A percentile compares a stretch with the other conserved stretches of the same genome.
Conservation (phyloP, 2,113 vertebrate genomes). For the Mormyrus lacerda region DNA sequence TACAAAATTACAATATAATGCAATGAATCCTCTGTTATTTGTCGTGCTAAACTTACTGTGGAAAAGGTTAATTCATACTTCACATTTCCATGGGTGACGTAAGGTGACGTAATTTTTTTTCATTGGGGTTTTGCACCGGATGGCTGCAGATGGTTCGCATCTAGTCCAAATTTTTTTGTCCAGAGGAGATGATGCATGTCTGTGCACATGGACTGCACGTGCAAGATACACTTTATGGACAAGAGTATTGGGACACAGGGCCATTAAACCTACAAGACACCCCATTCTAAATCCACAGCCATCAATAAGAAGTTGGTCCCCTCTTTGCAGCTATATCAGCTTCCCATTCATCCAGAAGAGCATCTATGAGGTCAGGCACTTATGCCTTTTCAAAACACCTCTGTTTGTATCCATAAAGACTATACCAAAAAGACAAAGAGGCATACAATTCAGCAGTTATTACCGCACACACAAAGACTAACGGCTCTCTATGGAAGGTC, state of each 20-base stretch:
- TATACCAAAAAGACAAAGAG: not conserved
- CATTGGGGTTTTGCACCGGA: not conserved
- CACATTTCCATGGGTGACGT: not conserved
- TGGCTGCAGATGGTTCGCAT: not conserved
- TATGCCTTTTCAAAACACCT: not conserved
- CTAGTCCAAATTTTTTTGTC: not conserved
- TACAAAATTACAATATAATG: not conserved
- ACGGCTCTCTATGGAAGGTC: not conserved
- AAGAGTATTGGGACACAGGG: not conserved
- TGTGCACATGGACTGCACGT: not conserved
- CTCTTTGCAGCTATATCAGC: not conserved
- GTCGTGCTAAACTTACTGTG: not conserved
- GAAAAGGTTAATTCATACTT: not conserved
- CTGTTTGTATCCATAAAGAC: not conserved
- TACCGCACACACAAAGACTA: not conserved
- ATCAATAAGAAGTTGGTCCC: not conserved
- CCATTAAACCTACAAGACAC: not conserved
- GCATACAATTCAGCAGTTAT: not conserved
- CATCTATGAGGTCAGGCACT: not conserved
- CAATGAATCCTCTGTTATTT: not conserved
- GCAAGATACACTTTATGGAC: not conserved
- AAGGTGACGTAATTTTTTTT: not conserved
- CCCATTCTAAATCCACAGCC: not conserved
- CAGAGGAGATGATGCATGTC: not conserved
- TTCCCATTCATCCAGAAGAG: not conserved